A percentile compares a stretch with the other conserved stretches of the same genome.
Evolutionary conservation across 1,140 invertebrate genomes (phyloP).

Genomic region (Mycetomoellerius zeteki): DNA sequence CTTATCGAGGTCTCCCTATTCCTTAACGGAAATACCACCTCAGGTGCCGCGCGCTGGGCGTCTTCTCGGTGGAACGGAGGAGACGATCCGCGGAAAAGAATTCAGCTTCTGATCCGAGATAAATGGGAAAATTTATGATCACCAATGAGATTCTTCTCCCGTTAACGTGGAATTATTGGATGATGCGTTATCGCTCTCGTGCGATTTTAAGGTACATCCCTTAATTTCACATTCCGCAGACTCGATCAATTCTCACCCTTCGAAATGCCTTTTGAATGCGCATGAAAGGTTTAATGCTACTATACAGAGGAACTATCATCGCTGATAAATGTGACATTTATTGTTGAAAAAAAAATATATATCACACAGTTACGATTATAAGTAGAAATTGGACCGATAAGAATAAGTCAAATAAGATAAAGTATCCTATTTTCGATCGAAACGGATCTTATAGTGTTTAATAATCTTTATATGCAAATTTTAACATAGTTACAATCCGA

Average conservation of each 20-base stretch:
- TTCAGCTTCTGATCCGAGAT: constrained; percentile 43
- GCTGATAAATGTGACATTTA: background rate
- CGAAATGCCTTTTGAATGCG: background rate
- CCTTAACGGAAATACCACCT: constrained; percentile 30
- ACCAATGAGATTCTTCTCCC: constrained; percentile 31
- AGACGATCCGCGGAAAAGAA: constrained; percentile 13
- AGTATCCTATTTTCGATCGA: no score
- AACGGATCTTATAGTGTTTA: no score
- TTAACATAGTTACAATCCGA: no score
- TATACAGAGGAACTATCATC: background rate
- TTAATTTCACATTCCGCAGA: background rate
- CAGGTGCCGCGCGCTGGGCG: background rate
- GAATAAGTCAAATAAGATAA: no score
- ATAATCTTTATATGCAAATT: no score
- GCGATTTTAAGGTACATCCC: constrained; percentile 11
- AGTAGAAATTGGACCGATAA: no score
- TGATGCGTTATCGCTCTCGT: constrained; percentile 9
- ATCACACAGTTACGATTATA: background rate
- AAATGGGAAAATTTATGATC: constrained; percentile 57
- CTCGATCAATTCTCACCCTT: constrained; percentile 6
- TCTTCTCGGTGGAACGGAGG: background rate
- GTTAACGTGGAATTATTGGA: constrained; percentile 15
- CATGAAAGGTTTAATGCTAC: background rate
- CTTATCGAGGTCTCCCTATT: constrained; percentile 47
- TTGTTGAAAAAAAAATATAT: background rate